A percentile compares a stretch with the other conserved stretches of the same genome.
Evolutionary conservation across 1,140 invertebrate genomes (phyloP).

Genomic region (Drosophila pachea): DNA sequence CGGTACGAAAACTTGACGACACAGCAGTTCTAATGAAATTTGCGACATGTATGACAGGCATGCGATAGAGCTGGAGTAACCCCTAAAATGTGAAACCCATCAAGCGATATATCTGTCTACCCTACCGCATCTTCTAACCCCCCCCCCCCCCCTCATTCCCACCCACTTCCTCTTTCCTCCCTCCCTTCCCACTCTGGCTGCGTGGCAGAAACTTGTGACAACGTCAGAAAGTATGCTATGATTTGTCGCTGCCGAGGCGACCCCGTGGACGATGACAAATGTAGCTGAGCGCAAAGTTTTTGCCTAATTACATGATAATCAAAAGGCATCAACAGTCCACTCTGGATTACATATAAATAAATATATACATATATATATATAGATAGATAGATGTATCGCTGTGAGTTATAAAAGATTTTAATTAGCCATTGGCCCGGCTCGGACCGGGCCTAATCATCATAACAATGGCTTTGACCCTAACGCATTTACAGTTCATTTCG

Average conservation of each 20-base stretch:
- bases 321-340: conserved; percentile 56
- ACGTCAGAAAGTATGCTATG: conserved; percentile 59
- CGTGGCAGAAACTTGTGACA: conserved; percentile 56
- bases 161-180: too few relatives aligned
- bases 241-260: conserved; percentile 37
- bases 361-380: background rate
- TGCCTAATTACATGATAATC: conserved; percentile 73
- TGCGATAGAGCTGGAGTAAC: conserved; percentile 8
- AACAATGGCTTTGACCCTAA: conserved; percentile 55
- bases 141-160: too few relatives aligned
- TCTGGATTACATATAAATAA: background rate
- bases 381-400: background rate
- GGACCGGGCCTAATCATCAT: conserved; percentile 62
- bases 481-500: conserved; percentile 53
- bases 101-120: conserved; percentile 8
- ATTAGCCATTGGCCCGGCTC: conserved; percentile 33
- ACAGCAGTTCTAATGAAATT: conserved; percentile 75
- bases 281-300: conserved; percentile 26
- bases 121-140: too few relatives aligned
- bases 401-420: conserved; percentile 48
- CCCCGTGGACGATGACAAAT: conserved; percentile 64
- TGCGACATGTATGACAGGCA: conserved; percentile 69
- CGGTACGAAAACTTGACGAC: conserved; percentile 74
- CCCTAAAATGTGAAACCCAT: conserved; percentile 23
- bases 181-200: background rate